Percentiles rank a stretch among this genome's conserved stretches.
phyloP scores from a whole-genome alignment of 2,113 vertebrate genomes.

The Taurulus bubalis region DNA sequence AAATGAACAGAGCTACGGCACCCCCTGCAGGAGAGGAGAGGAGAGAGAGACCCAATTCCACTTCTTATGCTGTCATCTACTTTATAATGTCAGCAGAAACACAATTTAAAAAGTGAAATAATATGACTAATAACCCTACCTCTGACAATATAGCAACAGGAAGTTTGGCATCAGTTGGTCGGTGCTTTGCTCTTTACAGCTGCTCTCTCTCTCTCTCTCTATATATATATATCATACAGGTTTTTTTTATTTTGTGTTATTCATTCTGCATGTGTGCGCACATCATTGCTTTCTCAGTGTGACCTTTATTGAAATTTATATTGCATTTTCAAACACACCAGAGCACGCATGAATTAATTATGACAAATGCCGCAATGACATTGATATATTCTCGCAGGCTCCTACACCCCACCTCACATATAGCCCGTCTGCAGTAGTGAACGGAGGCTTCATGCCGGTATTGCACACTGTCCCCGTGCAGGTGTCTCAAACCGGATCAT shows the following conservation, averaged over 20 bases:
- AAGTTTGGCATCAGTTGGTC: not conserved
- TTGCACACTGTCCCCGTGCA: not conserved
- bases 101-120: not conserved
- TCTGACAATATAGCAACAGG: not conserved
- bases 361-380: slow-evolving; percentile 17
- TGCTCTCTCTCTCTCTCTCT: too few species aligned
- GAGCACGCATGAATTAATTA: slow-evolving; percentile 15
- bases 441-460: not conserved
- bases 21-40: slow-evolving; percentile 73
- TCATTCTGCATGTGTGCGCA: not conserved
- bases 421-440: not conserved
- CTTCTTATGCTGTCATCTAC: not conserved
- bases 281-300: not conserved
- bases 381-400: not conserved
- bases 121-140: not conserved
- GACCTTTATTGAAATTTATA: not conserved
- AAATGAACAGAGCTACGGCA: slow-evolving; percentile 67
- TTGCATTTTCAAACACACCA: slow-evolving; percentile 3
- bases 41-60: not conserved
- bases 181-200: not conserved
- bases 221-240: not conserved
- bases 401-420: not conserved
- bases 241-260: not conserved
- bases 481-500: slow-evolving; percentile 12
- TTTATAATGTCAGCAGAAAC: not conserved